A percentile compares a stretch with the other conserved stretches of the same genome.
Conservation (phyloP, 2,797 vertebrate genomes). For the Eupleurogrammus muticus region DNA sequence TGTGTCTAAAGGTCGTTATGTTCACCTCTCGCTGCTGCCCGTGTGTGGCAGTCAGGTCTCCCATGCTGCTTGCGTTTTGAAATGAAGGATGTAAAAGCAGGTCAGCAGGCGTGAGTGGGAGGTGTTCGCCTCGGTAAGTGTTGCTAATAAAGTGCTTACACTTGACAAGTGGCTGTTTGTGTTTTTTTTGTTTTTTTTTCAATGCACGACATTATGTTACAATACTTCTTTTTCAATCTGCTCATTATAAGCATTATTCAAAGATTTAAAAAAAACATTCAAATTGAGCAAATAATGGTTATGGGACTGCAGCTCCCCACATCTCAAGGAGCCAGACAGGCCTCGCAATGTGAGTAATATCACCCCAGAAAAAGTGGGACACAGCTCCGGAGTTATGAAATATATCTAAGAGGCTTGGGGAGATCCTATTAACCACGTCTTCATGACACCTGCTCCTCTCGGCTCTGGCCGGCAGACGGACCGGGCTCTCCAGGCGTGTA, state of each 20-base stretch:
- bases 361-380: constrained; percentile 73
- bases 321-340: constrained; percentile 36
- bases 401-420: constrained; percentile 78
- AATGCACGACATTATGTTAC: constrained; percentile 13
- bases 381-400: constrained; percentile 72
- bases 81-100: constrained; percentile 40
- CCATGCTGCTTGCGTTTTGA: constrained; percentile 7
- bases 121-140: constrained; percentile 33
- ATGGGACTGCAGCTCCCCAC: constrained; percentile 25
- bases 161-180: background rate
- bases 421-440: constrained; percentile 83
- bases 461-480: constrained; percentile 57
- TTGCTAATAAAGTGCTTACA: background rate
- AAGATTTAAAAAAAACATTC: constrained; percentile 30
- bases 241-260: constrained; percentile 22
- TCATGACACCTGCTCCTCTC: constrained; percentile 75
- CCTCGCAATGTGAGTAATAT: constrained; percentile 39
- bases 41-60: constrained; percentile 31
- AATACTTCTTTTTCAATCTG: constrained; percentile 6
- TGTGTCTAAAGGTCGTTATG: constrained; percentile 31
- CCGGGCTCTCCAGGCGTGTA: constrained; percentile 63
- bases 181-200: constrained; percentile 21
- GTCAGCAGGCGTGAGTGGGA: constrained; percentile 29
- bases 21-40: constrained; percentile 51
- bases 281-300: constrained; percentile 28